phyloP scores from a whole-genome alignment of 37 sponge, comb jelly and placozoan genomes.

The Bolinopsis microptera region DNA sequence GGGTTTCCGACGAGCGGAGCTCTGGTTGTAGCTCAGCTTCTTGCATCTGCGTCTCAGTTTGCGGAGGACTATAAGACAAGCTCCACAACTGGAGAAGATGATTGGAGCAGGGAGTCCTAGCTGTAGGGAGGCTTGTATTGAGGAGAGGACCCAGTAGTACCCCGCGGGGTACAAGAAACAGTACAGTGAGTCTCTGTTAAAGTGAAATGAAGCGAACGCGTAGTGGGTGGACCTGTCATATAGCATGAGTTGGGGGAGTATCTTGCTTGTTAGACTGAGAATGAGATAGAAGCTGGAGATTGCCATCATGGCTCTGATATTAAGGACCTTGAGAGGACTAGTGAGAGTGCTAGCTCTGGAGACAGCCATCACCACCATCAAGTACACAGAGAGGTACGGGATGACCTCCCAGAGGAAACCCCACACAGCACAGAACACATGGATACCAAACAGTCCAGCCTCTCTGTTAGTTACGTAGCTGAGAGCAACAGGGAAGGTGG shows the following conservation, averaged over 20 bases:
- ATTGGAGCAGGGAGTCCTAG: not conserved
- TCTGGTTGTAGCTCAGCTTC: not conserved
- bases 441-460: not conserved
- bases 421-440: not conserved
- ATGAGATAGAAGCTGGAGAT: not conserved
- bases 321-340: not conserved
- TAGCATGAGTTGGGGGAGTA: not conserved
- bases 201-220: not conserved
- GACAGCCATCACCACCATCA: not conserved
- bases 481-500: slow-evolving; percentile 26
- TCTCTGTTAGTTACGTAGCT: not conserved
- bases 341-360: not conserved
- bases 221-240: not conserved
- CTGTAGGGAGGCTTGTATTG: not conserved
- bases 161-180: not conserved
- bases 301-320: not conserved
- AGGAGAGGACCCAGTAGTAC: not conserved
- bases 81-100: not conserved
- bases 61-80: not conserved
- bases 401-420: slow-evolving; percentile 1
- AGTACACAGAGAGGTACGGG: not conserved
- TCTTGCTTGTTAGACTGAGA: not conserved
- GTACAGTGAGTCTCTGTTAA: not conserved
- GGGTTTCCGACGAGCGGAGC: not conserved
- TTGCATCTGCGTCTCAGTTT: not conserved